Evolutionary conservation across 1,140 invertebrate genomes (phyloP).

Genomic region (Dreissena polymorpha): DNA sequence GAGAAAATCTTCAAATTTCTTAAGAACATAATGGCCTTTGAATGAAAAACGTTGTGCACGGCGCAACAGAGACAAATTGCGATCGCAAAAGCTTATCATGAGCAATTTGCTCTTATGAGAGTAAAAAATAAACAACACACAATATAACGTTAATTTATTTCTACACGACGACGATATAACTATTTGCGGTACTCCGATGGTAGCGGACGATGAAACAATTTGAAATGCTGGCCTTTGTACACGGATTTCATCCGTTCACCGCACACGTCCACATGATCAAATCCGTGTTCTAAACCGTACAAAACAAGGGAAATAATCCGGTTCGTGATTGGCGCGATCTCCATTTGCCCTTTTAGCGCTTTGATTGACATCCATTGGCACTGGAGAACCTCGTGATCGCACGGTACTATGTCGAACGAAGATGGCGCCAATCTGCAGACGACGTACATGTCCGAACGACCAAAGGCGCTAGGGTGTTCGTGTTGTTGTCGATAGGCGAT

Average conservation of each 20-base stretch:
- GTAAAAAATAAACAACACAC: too few relatives aligned
- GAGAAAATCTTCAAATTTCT: too few relatives aligned
- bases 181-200: too few relatives aligned
- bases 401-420: constrained; percentile 85
- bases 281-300: constrained; percentile 69
- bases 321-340: constrained; percentile 61
- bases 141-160: too few relatives aligned
- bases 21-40: too few relatives aligned
- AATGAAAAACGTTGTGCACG: too few relatives aligned
- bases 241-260: constrained; percentile 66
- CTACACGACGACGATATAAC: too few relatives aligned
- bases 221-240: constrained; percentile 67
- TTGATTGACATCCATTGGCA: constrained; percentile 87
- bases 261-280: constrained; percentile 67
- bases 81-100: too few relatives aligned
- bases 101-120: too few relatives aligned
- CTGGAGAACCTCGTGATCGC: constrained; percentile 87
- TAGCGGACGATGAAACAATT: constrained; percentile 62
- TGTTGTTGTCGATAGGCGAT: constrained; percentile 87
- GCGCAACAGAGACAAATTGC: too few relatives aligned
- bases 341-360: constrained; percentile 55
- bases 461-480: constrained; percentile 84
- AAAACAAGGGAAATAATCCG: constrained; percentile 62
- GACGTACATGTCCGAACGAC: constrained; percentile 92
- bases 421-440: constrained; percentile 87